phyloP scores from a whole-genome alignment of 1,140 invertebrate species.

The Eumaeus atala region DNA sequence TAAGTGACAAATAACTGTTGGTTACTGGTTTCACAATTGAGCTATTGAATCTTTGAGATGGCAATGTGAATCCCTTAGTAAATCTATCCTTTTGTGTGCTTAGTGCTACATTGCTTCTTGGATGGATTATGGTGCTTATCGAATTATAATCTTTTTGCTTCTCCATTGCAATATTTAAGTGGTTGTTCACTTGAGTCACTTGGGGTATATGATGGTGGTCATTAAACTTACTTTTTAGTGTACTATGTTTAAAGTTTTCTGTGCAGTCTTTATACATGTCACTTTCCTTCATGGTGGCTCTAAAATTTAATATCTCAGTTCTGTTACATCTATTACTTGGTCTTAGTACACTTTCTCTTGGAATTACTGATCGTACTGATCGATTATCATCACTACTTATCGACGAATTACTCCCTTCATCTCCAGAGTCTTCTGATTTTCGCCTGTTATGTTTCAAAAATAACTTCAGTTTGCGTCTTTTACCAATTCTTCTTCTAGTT shows the following conservation, averaged over 20 bases:
- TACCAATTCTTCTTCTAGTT: conserved; percentile 42
- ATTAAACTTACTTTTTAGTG: conserved; percentile 31
- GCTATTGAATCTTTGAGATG: conserved; percentile 53
- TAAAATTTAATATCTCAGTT: conserved; percentile 30
- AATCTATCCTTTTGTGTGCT: conserved; percentile 42
- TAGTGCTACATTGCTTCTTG: not conserved
- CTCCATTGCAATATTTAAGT: not conserved
- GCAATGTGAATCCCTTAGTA: conserved; percentile 42
- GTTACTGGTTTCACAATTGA: conserved; percentile 24
- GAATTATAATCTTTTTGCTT: not conserved
- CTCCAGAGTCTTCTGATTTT: conserved; percentile 48
- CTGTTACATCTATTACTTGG: conserved; percentile 24
- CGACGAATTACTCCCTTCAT: conserved; percentile 49
- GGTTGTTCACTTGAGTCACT: not conserved
- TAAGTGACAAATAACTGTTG: conserved; percentile 12
- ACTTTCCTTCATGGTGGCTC: conserved; percentile 28
- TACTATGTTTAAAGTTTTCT: conserved; percentile 35
- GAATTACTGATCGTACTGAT: conserved; percentile 35
- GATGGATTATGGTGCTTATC: not conserved
- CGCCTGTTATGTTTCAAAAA: conserved; percentile 33
- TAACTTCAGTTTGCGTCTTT: conserved; percentile 36
- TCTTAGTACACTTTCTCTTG: conserved; percentile 30
- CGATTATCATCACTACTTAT: conserved; percentile 51
- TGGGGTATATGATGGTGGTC: not conserved
- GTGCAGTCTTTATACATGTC: conserved; percentile 37